A percentile compares a stretch with the other conserved stretches of the same genome.
Conservation (phyloP, 92 coral and sea anemone species). For the Zoanthus sociatus region DNA sequence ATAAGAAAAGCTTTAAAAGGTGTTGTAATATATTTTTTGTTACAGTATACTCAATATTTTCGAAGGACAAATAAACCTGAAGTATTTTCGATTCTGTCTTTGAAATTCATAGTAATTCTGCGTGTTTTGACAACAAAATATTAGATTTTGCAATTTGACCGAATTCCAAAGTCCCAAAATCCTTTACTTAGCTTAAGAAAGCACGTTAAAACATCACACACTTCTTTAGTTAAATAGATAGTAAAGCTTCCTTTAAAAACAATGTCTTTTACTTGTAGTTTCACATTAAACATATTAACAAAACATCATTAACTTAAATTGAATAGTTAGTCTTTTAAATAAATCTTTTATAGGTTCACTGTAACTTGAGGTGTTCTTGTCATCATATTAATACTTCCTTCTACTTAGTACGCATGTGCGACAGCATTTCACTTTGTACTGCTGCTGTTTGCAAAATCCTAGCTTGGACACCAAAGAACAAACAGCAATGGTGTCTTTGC, state of each 20-base stretch:
- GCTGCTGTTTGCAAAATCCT: slow-evolving; percentile 57
- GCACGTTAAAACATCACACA: too few relatives aligned
- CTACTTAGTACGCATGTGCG: slow-evolving; percentile 62
- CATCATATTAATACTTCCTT: neutral
- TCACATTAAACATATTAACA: neutral
- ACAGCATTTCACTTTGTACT: slow-evolving; percentile 78
- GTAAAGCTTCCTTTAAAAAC: neutral
- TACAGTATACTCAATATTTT: too few relatives aligned
- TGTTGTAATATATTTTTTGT: too few relatives aligned
- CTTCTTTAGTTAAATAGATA: too few relatives aligned
- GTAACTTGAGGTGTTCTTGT: neutral
- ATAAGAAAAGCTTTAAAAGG: too few relatives aligned
- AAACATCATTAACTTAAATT: neutral
- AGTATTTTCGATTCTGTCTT: too few relatives aligned
- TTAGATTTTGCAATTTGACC: neutral
- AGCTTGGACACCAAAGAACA: slow-evolving; percentile 69
- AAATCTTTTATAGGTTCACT: neutral
- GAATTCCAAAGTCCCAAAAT: neutral
- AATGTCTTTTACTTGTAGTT: neutral
- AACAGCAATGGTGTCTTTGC: slow-evolving; percentile 73
- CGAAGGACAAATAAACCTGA: too few relatives aligned
- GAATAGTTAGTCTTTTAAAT: slow-evolving; percentile 18
- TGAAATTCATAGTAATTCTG: too few relatives aligned
- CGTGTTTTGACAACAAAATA: too few relatives aligned
- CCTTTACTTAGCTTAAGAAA: neutral